Percentiles rank a stretch among this genome's conserved stretches.
phyloP scores from a whole-genome alignment of 2,113 vertebrate species.

The Salvator merianae region DNA sequence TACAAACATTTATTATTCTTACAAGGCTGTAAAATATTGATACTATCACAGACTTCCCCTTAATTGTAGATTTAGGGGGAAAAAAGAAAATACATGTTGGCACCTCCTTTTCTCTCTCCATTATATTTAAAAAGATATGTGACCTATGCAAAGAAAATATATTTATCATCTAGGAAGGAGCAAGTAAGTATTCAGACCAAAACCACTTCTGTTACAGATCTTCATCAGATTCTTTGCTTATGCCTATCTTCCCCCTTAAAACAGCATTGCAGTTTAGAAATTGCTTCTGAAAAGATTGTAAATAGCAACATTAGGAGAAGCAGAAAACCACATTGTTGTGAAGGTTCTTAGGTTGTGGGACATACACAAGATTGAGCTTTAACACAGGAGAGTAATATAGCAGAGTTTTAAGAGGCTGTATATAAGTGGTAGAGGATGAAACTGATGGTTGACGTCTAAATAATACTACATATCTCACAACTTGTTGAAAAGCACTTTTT shows the following conservation, averaged over 20 bases:
- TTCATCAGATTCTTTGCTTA: conserved; percentile 21
- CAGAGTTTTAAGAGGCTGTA: conserved; percentile 69
- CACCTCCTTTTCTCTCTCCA: too few species aligned
- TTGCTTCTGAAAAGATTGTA: conserved; percentile 50
- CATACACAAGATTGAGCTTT: conserved; percentile 69
- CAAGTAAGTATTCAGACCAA: not conserved
- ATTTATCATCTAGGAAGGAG: not conserved
- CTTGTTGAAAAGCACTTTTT: conserved; percentile 87
- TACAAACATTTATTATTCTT: conserved; percentile 3
- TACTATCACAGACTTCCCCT: not conserved
- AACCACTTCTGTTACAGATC: not conserved
- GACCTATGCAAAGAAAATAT: not conserved
- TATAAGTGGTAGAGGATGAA: conserved; percentile 77
- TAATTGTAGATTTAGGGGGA: not conserved
- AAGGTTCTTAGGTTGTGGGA: conserved; percentile 60
- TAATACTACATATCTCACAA: conserved; percentile 84
- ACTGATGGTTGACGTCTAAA: conserved; percentile 80
- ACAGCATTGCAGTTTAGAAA: conserved; percentile 43
- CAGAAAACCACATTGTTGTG: conserved; percentile 61
- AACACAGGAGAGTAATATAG: conserved; percentile 69
- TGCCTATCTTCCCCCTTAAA: conserved; percentile 31
- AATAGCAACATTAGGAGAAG: conserved; percentile 57
- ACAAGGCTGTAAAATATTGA: not conserved
- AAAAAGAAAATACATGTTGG: not conserved
- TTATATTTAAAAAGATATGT: conserved; percentile 15